Conservation (phyloP, 2,797 vertebrate genomes). For the Hoplostethus atlanticus region DNA sequence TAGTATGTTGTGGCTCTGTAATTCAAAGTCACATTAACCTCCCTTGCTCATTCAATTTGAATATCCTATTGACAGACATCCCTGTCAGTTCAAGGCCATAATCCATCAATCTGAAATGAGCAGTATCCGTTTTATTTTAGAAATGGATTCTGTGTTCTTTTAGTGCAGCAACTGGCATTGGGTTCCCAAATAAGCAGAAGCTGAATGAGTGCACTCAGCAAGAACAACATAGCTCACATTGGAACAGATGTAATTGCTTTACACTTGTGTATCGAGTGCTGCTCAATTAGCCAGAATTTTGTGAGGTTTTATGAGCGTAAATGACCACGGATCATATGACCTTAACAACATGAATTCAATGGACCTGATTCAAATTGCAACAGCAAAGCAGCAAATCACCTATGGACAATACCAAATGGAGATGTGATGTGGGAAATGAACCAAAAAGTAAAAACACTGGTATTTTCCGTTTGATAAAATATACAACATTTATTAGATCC, state of each 20-base stretch:
- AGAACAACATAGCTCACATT: slow-evolving; percentile 25
- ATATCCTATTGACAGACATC: slow-evolving; percentile 12
- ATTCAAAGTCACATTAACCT: slow-evolving; percentile 44
- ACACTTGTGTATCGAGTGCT: slow-evolving; percentile 31
- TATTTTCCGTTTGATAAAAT: slow-evolving; percentile 53
- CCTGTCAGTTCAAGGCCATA: slow-evolving; percentile 16
- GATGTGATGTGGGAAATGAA: slow-evolving; percentile 52
- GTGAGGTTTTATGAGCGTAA: slow-evolving; percentile 38
- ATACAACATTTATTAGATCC: slow-evolving; percentile 47
- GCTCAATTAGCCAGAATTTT: slow-evolving; percentile 50
- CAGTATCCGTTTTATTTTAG: slow-evolving; percentile 26
- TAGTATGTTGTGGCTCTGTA: slow-evolving; percentile 23
- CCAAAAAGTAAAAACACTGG: slow-evolving; percentile 52
- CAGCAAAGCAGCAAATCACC: slow-evolving; percentile 53
- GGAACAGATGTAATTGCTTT: slow-evolving; percentile 15
- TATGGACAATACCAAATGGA: slow-evolving; percentile 45
- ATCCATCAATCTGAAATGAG: slow-evolving; percentile 33
- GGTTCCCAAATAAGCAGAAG: slow-evolving; percentile 14
- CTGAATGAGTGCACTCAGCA: slow-evolving; percentile 17
- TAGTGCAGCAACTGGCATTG: neutral
- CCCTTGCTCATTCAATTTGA: slow-evolving; percentile 12
- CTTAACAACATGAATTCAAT: slow-evolving; percentile 54
- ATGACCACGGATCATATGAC: slow-evolving; percentile 51
- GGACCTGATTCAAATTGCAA: slow-evolving; percentile 52
- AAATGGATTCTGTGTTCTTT: slow-evolving; percentile 20